Base-by-base conservation (phyloP, 2,797 vertebrate species). In the Coregonus suidteri region DNA sequence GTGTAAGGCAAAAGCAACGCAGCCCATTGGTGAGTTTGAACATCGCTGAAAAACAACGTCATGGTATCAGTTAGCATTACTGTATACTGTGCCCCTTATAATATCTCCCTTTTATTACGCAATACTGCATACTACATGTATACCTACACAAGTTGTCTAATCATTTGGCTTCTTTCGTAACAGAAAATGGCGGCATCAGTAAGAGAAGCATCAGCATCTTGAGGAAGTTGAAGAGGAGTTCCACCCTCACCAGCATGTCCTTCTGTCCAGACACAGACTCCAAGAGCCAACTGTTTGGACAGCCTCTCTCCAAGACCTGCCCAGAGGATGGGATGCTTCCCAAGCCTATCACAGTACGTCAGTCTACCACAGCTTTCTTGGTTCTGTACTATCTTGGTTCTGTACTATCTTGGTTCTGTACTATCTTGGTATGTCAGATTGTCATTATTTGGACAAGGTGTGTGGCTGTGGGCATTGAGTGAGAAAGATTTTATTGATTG, bases 21-120 rank as follows among this genome's bases (percentile, higher is more conserved):
- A 93, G 69, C 84, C 91, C 25, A 86, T 82, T 87, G 97, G 98
- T 99, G 91, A 96, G 98, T 97, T 96, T 92, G 78, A 95, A 94
- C 90, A 75, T 34, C 14, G 67, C 84, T 54, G n/a, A 69, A 75
- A 53, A 67, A 67, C 25, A 37, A 20, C 1, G 9, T 11, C 16
- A 70, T 14, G 65, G 52, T 66, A 66, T 65, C 62, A 30, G n/a
- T 5, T 6, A 4, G 65, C 30, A 66, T 7, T 59, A n/a, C 2
- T 47, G 41, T n/a, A 62, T 20, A n/a, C 18, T n/a, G 56, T 20
- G 6, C 18, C 56, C 31, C 31, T 34, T 34, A 16, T 54, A 16
- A 54, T 54, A 16, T 3, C 4, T 54, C 53, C 53, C 4, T 16
- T 16, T 2, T 11, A 16, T 15, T 15, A 18, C 4, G 14, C 62